These are phyloP conservation scores for Abscondita cerata DNA, from an alignment of 2,888 invertebrate species.

Conservation along the genomic window DNA sequence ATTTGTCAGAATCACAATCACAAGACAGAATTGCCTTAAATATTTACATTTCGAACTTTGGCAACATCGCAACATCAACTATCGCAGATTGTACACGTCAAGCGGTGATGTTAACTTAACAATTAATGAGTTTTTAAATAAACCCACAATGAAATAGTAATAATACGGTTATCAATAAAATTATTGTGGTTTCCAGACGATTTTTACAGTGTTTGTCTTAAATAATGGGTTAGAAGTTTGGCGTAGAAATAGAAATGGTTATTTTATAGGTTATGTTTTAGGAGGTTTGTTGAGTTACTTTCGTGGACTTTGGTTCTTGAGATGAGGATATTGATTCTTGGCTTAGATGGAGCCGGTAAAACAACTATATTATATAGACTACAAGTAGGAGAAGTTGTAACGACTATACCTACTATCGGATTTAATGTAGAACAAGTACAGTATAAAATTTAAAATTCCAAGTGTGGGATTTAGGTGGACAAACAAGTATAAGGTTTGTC, in stretches of 20 bases:
- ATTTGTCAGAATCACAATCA: no score
- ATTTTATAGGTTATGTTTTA: constrained; percentile 58
- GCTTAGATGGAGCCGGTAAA: constrained; percentile 98
- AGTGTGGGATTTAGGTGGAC: constrained; percentile 99
- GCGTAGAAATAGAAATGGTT: neutral
- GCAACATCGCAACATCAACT: no score
- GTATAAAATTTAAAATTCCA: constrained; percentile 99
- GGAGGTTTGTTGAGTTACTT: constrained; percentile 98
- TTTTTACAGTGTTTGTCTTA: neutral
- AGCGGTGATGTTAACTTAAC: neutral
- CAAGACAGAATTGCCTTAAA: no score
- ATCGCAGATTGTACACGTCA: neutral
- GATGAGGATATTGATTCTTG: constrained; percentile 97
- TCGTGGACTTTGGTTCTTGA: constrained; percentile 90
- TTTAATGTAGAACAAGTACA: constrained; percentile 99
- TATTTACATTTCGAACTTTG: no score
- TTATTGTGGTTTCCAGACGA: neutral
- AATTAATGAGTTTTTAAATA: neutral
- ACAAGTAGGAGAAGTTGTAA: constrained; percentile 98
- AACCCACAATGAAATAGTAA: neutral
- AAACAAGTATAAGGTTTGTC: constrained; percentile 93
- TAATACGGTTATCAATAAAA: neutral
- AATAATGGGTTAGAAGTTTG: neutral
- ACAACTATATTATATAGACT: constrained; percentile 98
- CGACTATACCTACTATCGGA: constrained; percentile 97